Evolutionary conservation across 2,888 invertebrate genomes (phyloP), one percentile per base, ranked within the genome.

Genomic region (Acleris literana): DNA sequence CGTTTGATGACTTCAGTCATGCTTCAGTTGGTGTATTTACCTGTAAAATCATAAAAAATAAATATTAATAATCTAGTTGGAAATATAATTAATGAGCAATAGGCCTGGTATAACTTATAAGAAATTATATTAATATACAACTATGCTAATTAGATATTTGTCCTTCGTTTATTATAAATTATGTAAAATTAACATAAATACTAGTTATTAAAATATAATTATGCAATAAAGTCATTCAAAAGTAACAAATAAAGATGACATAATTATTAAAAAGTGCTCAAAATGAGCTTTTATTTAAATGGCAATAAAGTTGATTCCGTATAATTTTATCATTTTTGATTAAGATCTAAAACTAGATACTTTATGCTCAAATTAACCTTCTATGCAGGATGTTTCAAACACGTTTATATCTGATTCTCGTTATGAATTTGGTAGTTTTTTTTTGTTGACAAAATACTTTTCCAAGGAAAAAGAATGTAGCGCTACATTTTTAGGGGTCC

Each of bases 161-260:
- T 54, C 59, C 18, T 48, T 64, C 18, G 22, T 13, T 17, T 52
- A 43, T 43, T 22, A 56, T 63, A 51, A 56, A 51, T 18, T 63
- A 16, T 29, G 44, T 29, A 20, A 3, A 13, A 58, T 53, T 64
- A 33, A 18, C 53, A 64, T 48, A 53, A 58, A 53, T 17, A 53
- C 22, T 16, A 20, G 52, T 20, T 57, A 16, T 52, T 29, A 4
- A 16, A 39, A 52, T 6, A 39, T 7, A 39, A 11, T 20, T 54
- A n/a, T 33, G 49, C 18, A 53, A 46, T 46, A 39, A 11, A 39
- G 13, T 13, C 33, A 33, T 39, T 39, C 25, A 46, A 18, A 6
- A 9, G 33, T 13, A 11, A 39, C 33, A 39, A 39, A 39, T 39
- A 39, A 39, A 39, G 33, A 39, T 39, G 33, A 13, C 11, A 39